Evolutionary conservation across 92 coral and sea anemone species (phyloP), one percentile per base, ranked within the genome.

Genomic region (Scolanthus callimorphus): DNA sequence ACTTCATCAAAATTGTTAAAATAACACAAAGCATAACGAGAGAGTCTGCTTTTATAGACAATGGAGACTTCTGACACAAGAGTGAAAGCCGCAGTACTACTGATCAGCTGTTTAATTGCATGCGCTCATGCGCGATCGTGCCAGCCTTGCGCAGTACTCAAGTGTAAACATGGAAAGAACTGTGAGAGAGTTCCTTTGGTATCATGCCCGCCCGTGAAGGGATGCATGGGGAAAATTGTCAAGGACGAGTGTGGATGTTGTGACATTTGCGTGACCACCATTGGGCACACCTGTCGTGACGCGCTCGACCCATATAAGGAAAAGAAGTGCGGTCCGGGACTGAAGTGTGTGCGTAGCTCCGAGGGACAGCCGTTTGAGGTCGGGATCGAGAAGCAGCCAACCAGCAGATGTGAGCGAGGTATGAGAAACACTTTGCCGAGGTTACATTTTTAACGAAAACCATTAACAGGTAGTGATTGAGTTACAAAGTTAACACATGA

Each of bases 201-300:
- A 8, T 1, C 70, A 29, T 84, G 90, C 48, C 78, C 90, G 2
- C 49, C 56, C 22, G 58, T 73, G 23, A 30, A 41, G 30, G 30
- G 39, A 26, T 84, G 90, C 53, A 34, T 29, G 53, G 84, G 87
- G 15, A 73, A 59, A 43, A 74, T 84, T 15, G 86, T 67, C 13
- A 79, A 79, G 37, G 90, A 84, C 43, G 62, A 49, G 28, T 84
- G 90, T 52, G 90, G 90, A 3, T 84, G 85, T 49, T 84, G 90
- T 63, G 60, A 73, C 39, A 69, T 78, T 17, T 84, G 90, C 38
- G 63, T 76, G 17, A 84, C 74, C 49, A 41, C 66, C 27, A 58
- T 84, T 22, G 90, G 90, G 0, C 87, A 84, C 31, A 29, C 65
- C 19, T 84, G 90, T 56, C 69, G 71, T 34, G 65, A 75, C 52